These are phyloP conservation scores for Anarrhichthys ocellatus DNA, from an alignment of 2,113 vertebrate genomes.

Conservation along the genomic window DNA sequence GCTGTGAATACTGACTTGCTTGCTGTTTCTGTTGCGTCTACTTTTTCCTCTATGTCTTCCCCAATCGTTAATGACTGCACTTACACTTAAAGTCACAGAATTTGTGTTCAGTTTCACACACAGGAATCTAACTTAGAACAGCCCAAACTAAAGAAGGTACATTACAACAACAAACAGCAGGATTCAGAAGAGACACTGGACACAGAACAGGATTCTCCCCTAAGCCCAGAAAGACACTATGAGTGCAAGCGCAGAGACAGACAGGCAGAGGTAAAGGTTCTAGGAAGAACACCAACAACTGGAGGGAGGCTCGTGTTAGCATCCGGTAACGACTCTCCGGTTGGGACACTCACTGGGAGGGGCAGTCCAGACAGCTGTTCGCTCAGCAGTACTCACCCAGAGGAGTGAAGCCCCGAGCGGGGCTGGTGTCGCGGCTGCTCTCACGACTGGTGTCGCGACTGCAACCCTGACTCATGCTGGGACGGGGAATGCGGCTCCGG, in stretches of 20 bases:
- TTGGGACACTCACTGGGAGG: slow-evolving; percentile 4
- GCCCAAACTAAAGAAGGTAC: not conserved
- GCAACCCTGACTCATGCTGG: slow-evolving; percentile 99
- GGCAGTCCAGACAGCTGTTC: not conserved
- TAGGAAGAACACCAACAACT: not conserved
- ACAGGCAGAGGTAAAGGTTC: slow-evolving; percentile 46
- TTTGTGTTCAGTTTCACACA: not conserved
- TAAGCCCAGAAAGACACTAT: slow-evolving; percentile 22
- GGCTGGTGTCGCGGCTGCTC: slow-evolving; percentile 99
- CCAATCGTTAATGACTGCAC: not conserved
- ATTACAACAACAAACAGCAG: not conserved
- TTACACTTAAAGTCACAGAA: not conserved
- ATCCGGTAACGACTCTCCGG: not conserved
- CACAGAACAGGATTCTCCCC: not conserved
- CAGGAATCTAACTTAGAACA: not conserved
- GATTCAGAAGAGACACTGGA: not conserved
- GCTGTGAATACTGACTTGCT: not conserved
- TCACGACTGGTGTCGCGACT: slow-evolving; percentile 99
- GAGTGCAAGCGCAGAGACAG: slow-evolving; percentile 74
- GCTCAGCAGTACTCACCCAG: slow-evolving; percentile 93
- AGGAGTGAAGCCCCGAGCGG: slow-evolving; percentile 96
- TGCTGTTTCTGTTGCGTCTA: not conserved
- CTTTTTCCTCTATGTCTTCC: not conserved
- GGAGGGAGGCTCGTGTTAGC: not conserved
- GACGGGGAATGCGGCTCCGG: slow-evolving; percentile 99